Base-by-base conservation (phyloP, 2,888 invertebrate species). In the Autographa pulchrina region DNA sequence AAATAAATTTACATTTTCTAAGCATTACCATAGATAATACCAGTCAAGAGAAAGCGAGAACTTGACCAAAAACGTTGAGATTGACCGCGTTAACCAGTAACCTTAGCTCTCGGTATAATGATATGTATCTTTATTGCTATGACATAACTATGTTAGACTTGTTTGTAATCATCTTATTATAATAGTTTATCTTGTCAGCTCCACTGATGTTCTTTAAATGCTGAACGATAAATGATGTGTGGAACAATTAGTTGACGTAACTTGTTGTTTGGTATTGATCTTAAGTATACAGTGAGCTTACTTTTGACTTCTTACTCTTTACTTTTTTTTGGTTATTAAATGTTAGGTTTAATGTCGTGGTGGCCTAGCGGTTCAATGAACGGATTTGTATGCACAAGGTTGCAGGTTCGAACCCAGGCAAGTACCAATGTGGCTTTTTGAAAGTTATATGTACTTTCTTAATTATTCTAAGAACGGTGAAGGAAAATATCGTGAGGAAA, bases 21-120 rank as follows among this genome's bases (percentile, higher is more conserved):
- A 43, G 16, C 43, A 16, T 43, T 43, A 16, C 16, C 16, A 4
- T 4, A 16, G 48, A 48, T 56, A 56, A 56, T 56, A 20, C 54
- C 54, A 20, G 14, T 2, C 5, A 41, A 78, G 65, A 77, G 82
- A 82, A 80, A 82, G 75, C 25, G 20, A 67, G 68, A 68, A 74
- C 65, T 77, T 73, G 68, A 72, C 82, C 82, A 81, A 81, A 81
- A 75, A 77, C 48, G 73, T 85, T 78, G 69, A 52, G 78, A 80
- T 68, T 81, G 81, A 84, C 86, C 87, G 79, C 74, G 62, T 83
- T 86, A 68, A 59, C 80, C 71, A 72, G 72, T 85, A 81, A 85
- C 82, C 80, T 74, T 83, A 68, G 72, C 76, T 70, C 66, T 68
- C 58, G 63, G 25, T 65, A 67, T 64, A 72, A 72, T 65, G 73